Percentiles rank a stretch among this genome's conserved stretches.
Conservation (phyloP, 2,888 invertebrate species). For the Antitype chi region DNA sequence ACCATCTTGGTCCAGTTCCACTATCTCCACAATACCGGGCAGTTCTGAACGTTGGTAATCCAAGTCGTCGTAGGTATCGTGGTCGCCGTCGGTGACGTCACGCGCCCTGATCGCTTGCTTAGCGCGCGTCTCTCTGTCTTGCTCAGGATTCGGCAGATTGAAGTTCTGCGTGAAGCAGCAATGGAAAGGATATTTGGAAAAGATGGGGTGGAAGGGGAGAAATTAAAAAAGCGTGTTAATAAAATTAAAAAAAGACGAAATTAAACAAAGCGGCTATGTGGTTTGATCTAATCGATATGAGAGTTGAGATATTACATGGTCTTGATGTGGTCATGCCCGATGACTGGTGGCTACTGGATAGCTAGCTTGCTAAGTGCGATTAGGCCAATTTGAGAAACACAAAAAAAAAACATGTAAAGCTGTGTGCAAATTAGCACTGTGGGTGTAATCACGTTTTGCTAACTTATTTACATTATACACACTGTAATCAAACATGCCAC, state of each 20-base stretch:
- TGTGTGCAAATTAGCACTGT: conserved; percentile 71
- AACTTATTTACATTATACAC: conserved; percentile 73
- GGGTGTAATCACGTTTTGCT: conserved; percentile 49
- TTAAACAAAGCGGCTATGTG: conserved; percentile 82
- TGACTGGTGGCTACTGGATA: conserved; percentile 71
- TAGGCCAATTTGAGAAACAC: conserved; percentile 44
- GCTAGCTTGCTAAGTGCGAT: conserved; percentile 62
- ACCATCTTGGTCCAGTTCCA: conserved; percentile 79
- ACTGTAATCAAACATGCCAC: conserved; percentile 87
- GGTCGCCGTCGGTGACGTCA: conserved; percentile 83
- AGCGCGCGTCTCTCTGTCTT: conserved; percentile 70
- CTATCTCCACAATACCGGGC: conserved; percentile 84
- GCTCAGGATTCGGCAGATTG: conserved; percentile 86
- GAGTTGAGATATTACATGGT: conserved; percentile 68
- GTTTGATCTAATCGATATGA: conserved; percentile 70
- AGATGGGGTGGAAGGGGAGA: conserved; percentile 84
- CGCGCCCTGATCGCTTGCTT: conserved; percentile 76
- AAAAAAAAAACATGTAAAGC: conserved; percentile 64
- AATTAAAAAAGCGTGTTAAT: conserved; percentile 91
- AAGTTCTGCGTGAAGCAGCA: conserved; percentile 87
- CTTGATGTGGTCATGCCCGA: conserved; percentile 80
- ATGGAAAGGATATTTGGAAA: conserved; percentile 82
- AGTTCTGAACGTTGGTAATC: conserved; percentile 78
- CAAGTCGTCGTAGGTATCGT: conserved; percentile 78
- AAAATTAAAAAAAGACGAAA: conserved; percentile 85